Base-by-base conservation (phyloP, 2,797 vertebrate genomes). In the Dendrocincla tyrannina region DNA sequence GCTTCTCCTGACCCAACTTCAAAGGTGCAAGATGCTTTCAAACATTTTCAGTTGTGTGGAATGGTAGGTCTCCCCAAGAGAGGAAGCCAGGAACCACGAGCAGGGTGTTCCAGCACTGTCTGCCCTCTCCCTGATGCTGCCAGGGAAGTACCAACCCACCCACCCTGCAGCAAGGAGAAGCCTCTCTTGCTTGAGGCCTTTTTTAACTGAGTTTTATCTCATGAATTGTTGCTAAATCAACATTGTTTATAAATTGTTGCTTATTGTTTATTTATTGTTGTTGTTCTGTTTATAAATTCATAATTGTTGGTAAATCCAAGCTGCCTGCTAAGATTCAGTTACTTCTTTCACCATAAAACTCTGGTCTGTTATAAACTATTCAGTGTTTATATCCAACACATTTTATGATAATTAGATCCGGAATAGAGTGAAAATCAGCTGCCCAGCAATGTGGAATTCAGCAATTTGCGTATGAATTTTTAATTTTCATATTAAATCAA, bases 121-220 rank as follows among this genome's bases (percentile, higher is more conserved):
- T 35, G 18, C 11, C 18, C 8, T 27, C 32, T 55, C 69, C 30
- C 39, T 58, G 16, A 3, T 17, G n/a, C 50, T 85, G 39, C 27
- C 32, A 53, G 25, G 18, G 16, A 90, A 55, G 47, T 7, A 47
- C 17, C 35, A 85, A 17, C 7, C 16, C 6, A 0, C 13, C 28
- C 59, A 76, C 2, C 9, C 44, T 3, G 0, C 23, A 16, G 25
- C 5, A 59, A 9, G 22, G 32, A 79, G 10, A 9, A 22, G 60
- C 33, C 1, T 30, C 18, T 10, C 64, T 3, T 4, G 37, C n/a
- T 6, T 0, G 0, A 81, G 9, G 4, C 17, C 1, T 39, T 47
- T 63, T 77, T 27, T 44, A 58, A 44, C 24, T 8, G 11, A 37
- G 5, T 55, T 82, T 62, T 80, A 39, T 25, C 32, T 91, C 41